These are phyloP conservation scores for Napeogenes inachia DNA, from an alignment of 2,888 invertebrate genomes.

Conservation along the genomic window DNA sequence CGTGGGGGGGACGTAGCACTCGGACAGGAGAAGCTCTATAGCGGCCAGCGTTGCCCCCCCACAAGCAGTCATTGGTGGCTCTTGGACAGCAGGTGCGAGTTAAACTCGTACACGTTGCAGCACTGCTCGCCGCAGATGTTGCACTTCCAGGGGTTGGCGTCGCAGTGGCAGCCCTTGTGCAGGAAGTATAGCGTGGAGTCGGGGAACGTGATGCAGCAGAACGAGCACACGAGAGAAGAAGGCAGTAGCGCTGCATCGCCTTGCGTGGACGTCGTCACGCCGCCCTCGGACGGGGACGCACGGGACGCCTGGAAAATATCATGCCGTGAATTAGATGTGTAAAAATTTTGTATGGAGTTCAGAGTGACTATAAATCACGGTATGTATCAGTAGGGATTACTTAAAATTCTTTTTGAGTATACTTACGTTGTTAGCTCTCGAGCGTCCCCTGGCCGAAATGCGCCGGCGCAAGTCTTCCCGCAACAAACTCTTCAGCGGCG, in stretches of 20 bases:
- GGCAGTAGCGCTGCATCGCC: conserved; percentile 71
- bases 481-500: conserved; percentile 89
- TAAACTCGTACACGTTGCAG: conserved; percentile 97
- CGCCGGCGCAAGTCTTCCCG: conserved; percentile 90
- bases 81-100: conserved; percentile 95
- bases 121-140: conserved; percentile 98
- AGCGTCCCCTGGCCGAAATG: conserved; percentile 83
- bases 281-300: conserved; percentile 72
- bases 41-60: conserved; percentile 66
- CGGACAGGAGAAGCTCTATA: conserved; percentile 1
- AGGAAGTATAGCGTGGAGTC: conserved; percentile 97
- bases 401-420: background rate
- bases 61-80: conserved; percentile 87
- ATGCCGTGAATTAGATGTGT: background rate
- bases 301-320: conserved; percentile 55
- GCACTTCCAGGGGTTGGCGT: conserved; percentile 97
- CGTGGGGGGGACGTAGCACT: conserved; percentile 4
- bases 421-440: conserved; percentile 68
- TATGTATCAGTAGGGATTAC: too few species aligned
- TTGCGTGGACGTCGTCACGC: conserved; percentile 84
- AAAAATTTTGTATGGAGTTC: background rate
- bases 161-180: conserved; percentile 98
- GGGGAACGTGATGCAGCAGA: conserved; percentile 96
- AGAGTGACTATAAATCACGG: too few species aligned
- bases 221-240: conserved; percentile 85